Percentiles rank a stretch among this genome's conserved stretches.
Conservation (phyloP, 2,113 vertebrate genomes). For the Girardinichthys multiradiatus region DNA sequence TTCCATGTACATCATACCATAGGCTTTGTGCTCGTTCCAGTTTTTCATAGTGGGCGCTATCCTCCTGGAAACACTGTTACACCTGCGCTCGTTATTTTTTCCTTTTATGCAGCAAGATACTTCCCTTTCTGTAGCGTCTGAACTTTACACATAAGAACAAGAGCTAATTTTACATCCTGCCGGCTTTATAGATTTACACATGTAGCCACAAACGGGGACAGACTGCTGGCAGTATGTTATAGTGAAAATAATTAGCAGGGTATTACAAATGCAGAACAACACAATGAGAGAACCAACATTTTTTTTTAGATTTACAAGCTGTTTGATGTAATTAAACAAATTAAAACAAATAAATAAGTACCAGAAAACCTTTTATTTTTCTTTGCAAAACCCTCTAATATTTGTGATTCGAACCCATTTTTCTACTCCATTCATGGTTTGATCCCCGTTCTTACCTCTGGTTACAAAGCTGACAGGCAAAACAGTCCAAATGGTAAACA, state of each 20-base stretch:
- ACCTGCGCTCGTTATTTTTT: conserved; percentile 12
- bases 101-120: conserved; percentile 26
- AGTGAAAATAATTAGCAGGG: conserved; percentile 56
- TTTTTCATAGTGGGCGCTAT: conserved; percentile 45
- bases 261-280: conserved; percentile 42
- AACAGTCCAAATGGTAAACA: conserved; percentile 99
- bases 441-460: conserved; percentile 90
- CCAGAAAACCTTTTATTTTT: conserved; percentile 13
- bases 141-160: conserved; percentile 31
- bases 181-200: conserved; percentile 62
- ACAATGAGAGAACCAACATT: conserved; percentile 17
- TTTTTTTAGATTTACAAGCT: conserved; percentile 25
- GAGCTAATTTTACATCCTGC: conserved; percentile 51
- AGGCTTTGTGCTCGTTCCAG: conserved; percentile 48
- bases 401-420: conserved; percentile 53
- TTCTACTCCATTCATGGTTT: conserved; percentile 23
- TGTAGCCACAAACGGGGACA: conserved; percentile 57
- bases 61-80: conserved; percentile 45
- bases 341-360: conserved; percentile 13
- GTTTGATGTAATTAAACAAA: conserved; percentile 26
- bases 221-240: conserved; percentile 42
- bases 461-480: conserved; percentile 99
- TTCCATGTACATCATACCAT: conserved; percentile 59
- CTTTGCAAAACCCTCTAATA: conserved; percentile 17
- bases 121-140: conserved; percentile 33